phyloP scores from a whole-genome alignment of 2,888 invertebrate genomes.

The Ecdyonurus torrentis region DNA sequence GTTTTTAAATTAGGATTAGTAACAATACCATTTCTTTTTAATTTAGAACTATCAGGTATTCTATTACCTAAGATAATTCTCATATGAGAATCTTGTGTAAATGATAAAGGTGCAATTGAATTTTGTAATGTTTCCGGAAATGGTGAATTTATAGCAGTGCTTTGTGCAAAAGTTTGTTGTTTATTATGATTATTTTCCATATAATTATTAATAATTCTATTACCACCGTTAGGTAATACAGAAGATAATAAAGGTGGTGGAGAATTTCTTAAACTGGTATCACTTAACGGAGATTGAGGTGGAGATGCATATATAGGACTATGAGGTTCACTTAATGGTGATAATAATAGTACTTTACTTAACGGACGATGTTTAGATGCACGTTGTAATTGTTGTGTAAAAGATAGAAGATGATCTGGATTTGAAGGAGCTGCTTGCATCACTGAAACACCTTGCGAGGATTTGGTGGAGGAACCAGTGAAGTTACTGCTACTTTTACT shows the following conservation, averaged over 20 bases:
- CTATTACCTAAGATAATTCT: conserved; percentile 59
- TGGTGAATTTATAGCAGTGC: conserved; percentile 23
- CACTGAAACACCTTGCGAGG: conserved; percentile 26
- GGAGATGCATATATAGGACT: conserved; percentile 68
- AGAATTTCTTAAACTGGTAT: conserved; percentile 15
- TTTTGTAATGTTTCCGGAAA: conserved; percentile 5
- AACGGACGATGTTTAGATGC: conserved; percentile 45
- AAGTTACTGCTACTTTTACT: conserved; percentile 65
- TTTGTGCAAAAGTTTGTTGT: conserved; percentile 11
- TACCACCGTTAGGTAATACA: neutral
- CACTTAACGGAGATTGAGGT: conserved; percentile 46
- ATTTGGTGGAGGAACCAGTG: conserved; percentile 48
- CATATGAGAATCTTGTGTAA: conserved; percentile 84
- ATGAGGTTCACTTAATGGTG: conserved; percentile 44
- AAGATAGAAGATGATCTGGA: conserved; percentile 47
- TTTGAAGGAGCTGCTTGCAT: conserved; percentile 11
- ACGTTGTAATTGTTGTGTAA: conserved; percentile 81
- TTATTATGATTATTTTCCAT: conserved; percentile 3
- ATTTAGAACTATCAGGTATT: conserved; percentile 28
- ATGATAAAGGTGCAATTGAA: conserved; percentile 21
- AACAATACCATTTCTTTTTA: conserved; percentile 69
- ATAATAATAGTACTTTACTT: conserved; percentile 24
- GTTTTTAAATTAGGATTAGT: conserved; percentile 62
- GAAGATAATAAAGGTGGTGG: no score
- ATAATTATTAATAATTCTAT: neutral